phyloP scores from a whole-genome alignment of 2,797 vertebrate genomes.

The Carapus acus region DNA sequence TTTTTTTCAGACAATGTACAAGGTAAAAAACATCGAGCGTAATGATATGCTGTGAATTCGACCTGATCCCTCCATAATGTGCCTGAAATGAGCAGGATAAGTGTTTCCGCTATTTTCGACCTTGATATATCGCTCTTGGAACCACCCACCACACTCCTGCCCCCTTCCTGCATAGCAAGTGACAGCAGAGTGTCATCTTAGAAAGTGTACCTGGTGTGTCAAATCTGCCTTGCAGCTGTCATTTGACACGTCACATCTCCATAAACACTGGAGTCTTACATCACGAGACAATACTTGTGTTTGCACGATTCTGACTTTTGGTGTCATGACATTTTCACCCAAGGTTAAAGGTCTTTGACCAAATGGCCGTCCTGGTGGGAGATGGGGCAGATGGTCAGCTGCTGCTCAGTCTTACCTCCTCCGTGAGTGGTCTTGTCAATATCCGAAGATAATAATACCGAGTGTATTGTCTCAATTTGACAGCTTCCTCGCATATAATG shows the following conservation, averaged over 20 bases:
- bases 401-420: slow-evolving; percentile 19
- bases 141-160: background rate
- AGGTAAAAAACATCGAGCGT: slow-evolving; percentile 5
- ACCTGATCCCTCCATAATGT: slow-evolving; percentile 25
- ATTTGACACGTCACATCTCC: slow-evolving; percentile 27
- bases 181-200: slow-evolving; percentile 28
- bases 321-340: slow-evolving; percentile 60
- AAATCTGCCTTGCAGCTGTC: slow-evolving; percentile 27
- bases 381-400: slow-evolving; percentile 66
- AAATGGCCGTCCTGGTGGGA: slow-evolving; percentile 55
- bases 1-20: background rate
- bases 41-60: slow-evolving; percentile 2
- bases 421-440: slow-evolving; percentile 29
- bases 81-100: slow-evolving; percentile 50
- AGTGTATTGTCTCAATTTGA: too few species aligned
- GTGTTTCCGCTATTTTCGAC: slow-evolving; percentile 33
- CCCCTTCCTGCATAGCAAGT: slow-evolving; percentile 26
- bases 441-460: slow-evolving; percentile 13
- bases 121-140: slow-evolving; percentile 36
- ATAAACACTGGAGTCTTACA: too few species aligned
- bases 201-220: slow-evolving; percentile 31
- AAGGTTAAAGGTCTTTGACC: slow-evolving; percentile 66
- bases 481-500: too few species aligned
- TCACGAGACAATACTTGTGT: background rate
- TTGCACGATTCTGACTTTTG: slow-evolving; percentile 44